phyloP scores from a whole-genome alignment of 2,888 invertebrate genomes.

The Mythimna pallens region DNA sequence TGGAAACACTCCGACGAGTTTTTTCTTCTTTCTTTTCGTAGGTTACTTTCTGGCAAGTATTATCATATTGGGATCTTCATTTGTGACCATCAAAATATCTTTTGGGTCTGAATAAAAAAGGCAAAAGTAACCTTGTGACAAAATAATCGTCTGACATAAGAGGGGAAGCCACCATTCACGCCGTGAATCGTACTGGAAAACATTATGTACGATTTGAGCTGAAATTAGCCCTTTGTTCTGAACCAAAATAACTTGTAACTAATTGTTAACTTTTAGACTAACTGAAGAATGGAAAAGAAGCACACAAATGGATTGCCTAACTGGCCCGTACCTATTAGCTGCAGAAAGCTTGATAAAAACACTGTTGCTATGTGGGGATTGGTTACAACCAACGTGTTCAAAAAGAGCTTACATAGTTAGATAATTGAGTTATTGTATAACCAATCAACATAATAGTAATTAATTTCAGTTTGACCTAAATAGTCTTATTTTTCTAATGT shows the following conservation, averaged over 20 bases:
- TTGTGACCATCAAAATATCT: background rate
- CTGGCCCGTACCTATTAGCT: background rate
- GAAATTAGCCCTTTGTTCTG: background rate
- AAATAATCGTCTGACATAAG: slow-evolving; percentile 2
- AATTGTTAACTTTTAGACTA: background rate
- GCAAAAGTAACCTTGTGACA: background rate
- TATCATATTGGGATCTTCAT: slow-evolving; percentile 27
- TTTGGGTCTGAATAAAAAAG: background rate
- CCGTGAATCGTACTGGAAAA: slow-evolving; percentile 2
- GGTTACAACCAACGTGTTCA: slow-evolving; percentile 8
- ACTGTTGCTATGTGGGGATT: background rate
- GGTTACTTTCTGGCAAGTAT: slow-evolving; percentile 9
- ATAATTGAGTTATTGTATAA: background rate
- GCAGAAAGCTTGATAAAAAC: too few species aligned
- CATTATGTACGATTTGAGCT: background rate
- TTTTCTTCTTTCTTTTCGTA: background rate
- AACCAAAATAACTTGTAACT: background rate
- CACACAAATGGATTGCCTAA: background rate
- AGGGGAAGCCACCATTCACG: background rate
- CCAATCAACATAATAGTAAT: slow-evolving; percentile 1
- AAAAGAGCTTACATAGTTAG: slow-evolving; percentile 10
- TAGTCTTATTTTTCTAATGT: background rate
- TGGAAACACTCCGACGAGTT: slow-evolving; percentile 52
- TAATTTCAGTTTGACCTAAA: background rate
- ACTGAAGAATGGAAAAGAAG: background rate